Evolutionary conservation across 2,888 invertebrate species (phyloP), one percentile per base, ranked within the genome.

Genomic region (Callyntrura sp.): DNA sequence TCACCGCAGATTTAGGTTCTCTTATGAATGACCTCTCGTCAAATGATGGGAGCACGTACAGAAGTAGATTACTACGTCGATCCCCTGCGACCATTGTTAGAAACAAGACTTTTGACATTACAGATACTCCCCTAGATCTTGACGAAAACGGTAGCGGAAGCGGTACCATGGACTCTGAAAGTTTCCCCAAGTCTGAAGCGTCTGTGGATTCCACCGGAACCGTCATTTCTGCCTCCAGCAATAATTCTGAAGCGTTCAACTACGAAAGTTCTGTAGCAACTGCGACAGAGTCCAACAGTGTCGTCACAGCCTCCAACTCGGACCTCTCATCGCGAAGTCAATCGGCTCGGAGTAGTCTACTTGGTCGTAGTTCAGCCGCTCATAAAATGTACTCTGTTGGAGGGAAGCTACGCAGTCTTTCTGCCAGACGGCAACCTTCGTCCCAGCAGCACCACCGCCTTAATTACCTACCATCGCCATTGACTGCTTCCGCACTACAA

Each of bases 351-450:
- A 88, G 73, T 25, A 83, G 82, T 76, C n/a, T 83, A 28, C 8
- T 76, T 9, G 83, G 88, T 14, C 45, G 76, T n/a, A 62, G 45
- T 28, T 87, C 87, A 25, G 45, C 82, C 25, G 20, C 62, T 17
- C 88, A 88, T n/a, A 83, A 76, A 45, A 88, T 83, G 88, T 88
- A 88, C 17, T 82, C 88, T 3, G 88, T 88, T 4, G 88, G 88
- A 20, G 88, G 83, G 1, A 88, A 88, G 65, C 17, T 76, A 23
- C n/a, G 83, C 60, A 88, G 82, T 83, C 76, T 88, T 60, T 83
- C 88, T 76, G 88, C 88, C 0, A 51, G 87, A 28, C 51, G 60
- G n/a, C 25, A 60, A 8, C 82, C 62, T 25, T 5, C 48, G 5
- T 60, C 9, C 17, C 78, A 23, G 12, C 48, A 6, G 28, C 57